Evolutionary conservation across 2,888 invertebrate genomes (phyloP).

Genomic region (Glaucopsyche alexis): DNA sequence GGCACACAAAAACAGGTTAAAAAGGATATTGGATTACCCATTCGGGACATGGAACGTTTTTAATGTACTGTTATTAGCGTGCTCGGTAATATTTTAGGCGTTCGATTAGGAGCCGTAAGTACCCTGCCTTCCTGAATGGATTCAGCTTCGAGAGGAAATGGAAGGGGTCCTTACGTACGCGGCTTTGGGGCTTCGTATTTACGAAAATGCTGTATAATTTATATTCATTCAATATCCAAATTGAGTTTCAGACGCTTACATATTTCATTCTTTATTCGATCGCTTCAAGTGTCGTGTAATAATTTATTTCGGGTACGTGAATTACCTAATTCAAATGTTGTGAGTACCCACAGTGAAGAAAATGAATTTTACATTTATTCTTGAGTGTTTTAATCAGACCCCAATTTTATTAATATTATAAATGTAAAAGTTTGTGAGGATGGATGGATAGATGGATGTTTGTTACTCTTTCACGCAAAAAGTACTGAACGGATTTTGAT

Average conservation of each 20-base stretch:
- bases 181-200: conserved; percentile 43
- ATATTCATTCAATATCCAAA: conserved; percentile 50
- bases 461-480: too few species aligned
- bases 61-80: conserved; percentile 26
- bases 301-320: background rate
- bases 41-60: conserved; percentile 1
- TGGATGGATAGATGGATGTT: too few species aligned
- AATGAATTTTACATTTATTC: background rate
- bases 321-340: background rate
- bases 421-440: too few species aligned
- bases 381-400: too few species aligned
- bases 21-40: background rate
- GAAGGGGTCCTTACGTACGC: conserved; percentile 65
- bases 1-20: background rate
- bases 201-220: conserved; percentile 63
- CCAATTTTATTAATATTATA: too few species aligned
- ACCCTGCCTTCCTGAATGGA: conserved; percentile 67
- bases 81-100: conserved; percentile 30
- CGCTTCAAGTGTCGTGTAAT: conserved; percentile 19
- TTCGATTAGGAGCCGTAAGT: conserved; percentile 56
- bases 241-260: conserved; percentile 35
- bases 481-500: too few species aligned
- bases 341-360: background rate
- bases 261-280: conserved; percentile 26
- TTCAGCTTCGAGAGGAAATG: conserved; percentile 72